Base-by-base conservation (phyloP, 2,797 vertebrate species). In the Anguilla marmorata region DNA sequence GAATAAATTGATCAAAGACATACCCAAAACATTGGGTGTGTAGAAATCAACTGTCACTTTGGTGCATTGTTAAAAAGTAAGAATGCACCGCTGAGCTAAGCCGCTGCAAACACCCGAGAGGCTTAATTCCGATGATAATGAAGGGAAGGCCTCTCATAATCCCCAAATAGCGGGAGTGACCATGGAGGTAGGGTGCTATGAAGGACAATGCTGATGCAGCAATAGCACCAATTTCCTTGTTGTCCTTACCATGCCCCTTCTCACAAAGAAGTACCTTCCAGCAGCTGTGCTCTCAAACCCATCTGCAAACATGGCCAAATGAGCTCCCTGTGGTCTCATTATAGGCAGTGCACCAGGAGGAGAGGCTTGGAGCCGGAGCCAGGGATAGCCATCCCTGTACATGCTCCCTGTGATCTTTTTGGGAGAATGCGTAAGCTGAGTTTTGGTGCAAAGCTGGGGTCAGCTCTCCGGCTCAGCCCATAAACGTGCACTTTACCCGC, bases 251-350 rank as follows among this genome's bases (percentile, higher is more conserved):
- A 91, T n/a, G 52, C 24, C 60, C 69, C 45, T 82, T 69, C 85
- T 84, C 82, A 79, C 80, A 89, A 79, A 83, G 74, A 63, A 66
- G 86, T 66, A n/a, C 30, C 37, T 74, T 41, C 69, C 30, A 89
- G 88, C 83, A 58, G 86, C 80, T 60, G 82, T 84, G 56, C 82
- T 50, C 33, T 87, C 33, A 30, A 33, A 80, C 56, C 86, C 30
- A n/a, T 85, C 82, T 37, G 76, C 16, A 89, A 87, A 87, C 88
- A 85, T 37, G 27, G 50, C 84, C 85, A 89, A 89, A 89, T 87
- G 86, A 87, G 89, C 54, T 89, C 89, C 86, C 89, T 52, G 21
- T 56, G 80, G 89, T 86, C 86, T 87, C 85, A 87, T 89, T 89
- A 89, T 41, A 3, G 21, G 56, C 58, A 33, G 33, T 21, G 54